A percentile compares a stretch with the other conserved stretches of the same genome.
These are phyloP conservation scores for Drosophila atroscutellata DNA, from an alignment of 2,888 invertebrate species.

Conservation along the genomic window DNA sequence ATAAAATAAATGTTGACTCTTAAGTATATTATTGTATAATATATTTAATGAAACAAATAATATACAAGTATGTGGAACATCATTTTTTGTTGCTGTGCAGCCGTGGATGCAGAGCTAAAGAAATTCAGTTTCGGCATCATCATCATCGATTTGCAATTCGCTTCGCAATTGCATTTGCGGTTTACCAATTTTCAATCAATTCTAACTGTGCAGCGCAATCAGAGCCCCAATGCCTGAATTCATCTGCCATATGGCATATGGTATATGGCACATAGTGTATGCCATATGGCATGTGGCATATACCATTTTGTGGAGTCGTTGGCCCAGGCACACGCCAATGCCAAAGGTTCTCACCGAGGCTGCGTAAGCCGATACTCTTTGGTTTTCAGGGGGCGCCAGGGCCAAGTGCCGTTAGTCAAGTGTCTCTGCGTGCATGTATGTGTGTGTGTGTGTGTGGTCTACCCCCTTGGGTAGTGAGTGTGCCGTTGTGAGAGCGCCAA, in stretches of 20 bases:
- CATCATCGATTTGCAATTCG: slow-evolving; percentile 71
- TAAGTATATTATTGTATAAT: too few species aligned
- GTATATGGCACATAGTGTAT: not conserved
- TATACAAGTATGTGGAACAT: too few species aligned
- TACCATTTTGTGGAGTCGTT: slow-evolving; percentile 29
- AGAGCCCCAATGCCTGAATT: slow-evolving; percentile 17
- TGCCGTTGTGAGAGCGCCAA: slow-evolving; percentile 31
- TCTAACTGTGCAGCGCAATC: slow-evolving; percentile 70
- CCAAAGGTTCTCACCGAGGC: slow-evolving; percentile 66
- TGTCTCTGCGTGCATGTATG: slow-evolving; percentile 9
- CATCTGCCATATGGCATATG: not conserved
- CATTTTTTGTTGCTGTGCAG: slow-evolving; percentile 2
- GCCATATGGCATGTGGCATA: slow-evolving; percentile 8
- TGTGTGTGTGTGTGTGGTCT: slow-evolving; percentile 44
- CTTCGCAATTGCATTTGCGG: slow-evolving; percentile 75
- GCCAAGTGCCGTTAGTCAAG: slow-evolving; percentile 63
- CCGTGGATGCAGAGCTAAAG: slow-evolving; percentile 21
- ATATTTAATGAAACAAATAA: too few species aligned
- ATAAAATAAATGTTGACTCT: too few species aligned
- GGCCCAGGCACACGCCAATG: slow-evolving; percentile 74
- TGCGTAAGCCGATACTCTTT: slow-evolving; percentile 36
- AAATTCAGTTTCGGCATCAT: slow-evolving; percentile 38
- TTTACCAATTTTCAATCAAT: slow-evolving; percentile 73
- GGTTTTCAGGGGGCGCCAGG: slow-evolving; percentile 22
- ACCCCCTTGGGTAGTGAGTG: not conserved